Conservation (phyloP, 2,113 vertebrate genomes). For the Coturnix japonica region DNA sequence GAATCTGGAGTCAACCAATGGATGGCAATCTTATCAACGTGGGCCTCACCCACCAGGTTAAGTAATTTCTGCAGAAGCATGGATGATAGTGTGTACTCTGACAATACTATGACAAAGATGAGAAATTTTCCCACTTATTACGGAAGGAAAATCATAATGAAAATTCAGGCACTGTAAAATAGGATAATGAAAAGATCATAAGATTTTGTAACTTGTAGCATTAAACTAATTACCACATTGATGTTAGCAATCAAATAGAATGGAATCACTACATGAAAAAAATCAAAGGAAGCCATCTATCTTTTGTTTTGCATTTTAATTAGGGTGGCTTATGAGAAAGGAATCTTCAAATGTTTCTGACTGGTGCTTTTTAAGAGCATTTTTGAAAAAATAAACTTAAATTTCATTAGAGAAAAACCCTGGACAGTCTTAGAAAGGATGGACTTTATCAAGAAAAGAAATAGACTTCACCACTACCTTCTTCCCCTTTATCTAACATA, state of each 20-base stretch:
- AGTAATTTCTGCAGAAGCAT: background rate
- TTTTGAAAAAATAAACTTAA: background rate
- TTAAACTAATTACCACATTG: background rate
- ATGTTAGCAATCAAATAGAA: background rate
- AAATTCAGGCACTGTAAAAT: background rate
- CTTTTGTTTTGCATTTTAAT: background rate
- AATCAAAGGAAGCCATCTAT: accelerated
- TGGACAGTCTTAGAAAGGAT: background rate
- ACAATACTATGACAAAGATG: background rate
- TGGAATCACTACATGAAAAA: background rate
- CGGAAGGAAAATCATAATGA: background rate
- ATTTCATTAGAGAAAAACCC: background rate
- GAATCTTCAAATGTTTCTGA: background rate
- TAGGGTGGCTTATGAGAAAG: background rate
- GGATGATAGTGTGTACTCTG: accelerated
- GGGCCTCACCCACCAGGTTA: background rate
- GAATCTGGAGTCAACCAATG: background rate
- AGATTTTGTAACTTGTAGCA: background rate
- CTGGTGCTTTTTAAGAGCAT: background rate
- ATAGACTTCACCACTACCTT: background rate
- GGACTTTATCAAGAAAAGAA: background rate
- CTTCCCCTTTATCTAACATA: background rate
- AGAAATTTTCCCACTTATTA: background rate
- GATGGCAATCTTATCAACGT: background rate
- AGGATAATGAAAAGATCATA: background rate